Conservation (phyloP, 2,113 vertebrate genomes). For the Speoplatyrhinus poulsoni region DNA sequence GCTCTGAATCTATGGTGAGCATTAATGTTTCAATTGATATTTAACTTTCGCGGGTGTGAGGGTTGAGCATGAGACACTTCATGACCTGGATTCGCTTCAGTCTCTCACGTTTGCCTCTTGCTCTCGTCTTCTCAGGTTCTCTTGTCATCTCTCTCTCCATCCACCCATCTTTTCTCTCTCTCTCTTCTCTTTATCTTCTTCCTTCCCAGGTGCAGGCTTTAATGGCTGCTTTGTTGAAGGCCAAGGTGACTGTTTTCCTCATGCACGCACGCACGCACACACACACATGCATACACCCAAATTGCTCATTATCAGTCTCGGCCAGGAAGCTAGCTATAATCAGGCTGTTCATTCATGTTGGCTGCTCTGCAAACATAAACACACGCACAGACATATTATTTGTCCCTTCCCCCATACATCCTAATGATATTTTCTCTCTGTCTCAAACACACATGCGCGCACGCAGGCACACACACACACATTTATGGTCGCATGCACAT, state of each 20-base stretch:
- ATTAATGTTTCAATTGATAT: conserved; percentile 37
- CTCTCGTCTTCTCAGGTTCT: conserved; percentile 14
- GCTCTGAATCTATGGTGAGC: background rate
- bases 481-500: conserved; percentile 5
- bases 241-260: conserved; percentile 38
- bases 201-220: background rate
- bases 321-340: conserved; percentile 39
- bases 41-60: conserved; percentile 29
- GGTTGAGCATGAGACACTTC: conserved; percentile 13
- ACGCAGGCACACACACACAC: conserved; percentile 5
- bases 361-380: conserved; percentile 7
- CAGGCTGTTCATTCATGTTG: conserved; percentile 35
- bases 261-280: conserved; percentile 1
- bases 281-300: conserved; percentile 22
- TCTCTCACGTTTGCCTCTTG: conserved; percentile 10
- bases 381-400: background rate
- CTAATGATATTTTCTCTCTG: background rate
- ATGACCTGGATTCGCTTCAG: conserved; percentile 5
- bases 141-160: background rate
- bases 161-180: conserved; percentile 1
- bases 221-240: conserved; percentile 18
- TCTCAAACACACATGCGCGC: conserved; percentile 6
- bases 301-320: conserved; percentile 42
- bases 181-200: background rate
- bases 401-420: too few species aligned